These are phyloP conservation scores for Carabus problematicus DNA, from an alignment of 2,888 invertebrate genomes.

Conservation along the genomic window DNA sequence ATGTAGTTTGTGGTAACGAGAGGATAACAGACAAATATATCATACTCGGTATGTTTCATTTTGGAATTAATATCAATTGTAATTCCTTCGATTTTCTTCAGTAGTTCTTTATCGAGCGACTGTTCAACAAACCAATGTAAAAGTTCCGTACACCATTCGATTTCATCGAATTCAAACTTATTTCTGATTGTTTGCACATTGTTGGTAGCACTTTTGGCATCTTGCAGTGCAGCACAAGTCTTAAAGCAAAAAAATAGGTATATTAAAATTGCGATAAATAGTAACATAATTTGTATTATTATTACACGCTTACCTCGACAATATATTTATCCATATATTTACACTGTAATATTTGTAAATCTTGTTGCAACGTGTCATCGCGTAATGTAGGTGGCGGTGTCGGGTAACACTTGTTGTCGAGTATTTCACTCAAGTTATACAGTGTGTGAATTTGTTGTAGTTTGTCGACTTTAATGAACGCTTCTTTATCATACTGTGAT, in stretches of 20 bases:
- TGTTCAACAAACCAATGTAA: conserved; percentile 53
- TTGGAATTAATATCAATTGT: conserved; percentile 31
- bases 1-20: neutral
- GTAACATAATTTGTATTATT: neutral
- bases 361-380: conserved; percentile 60
- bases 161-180: conserved; percentile 49
- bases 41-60: conserved; percentile 48
- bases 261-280: neutral
- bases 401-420: conserved; percentile 54
- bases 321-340: conserved; percentile 64
- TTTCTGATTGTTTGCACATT: conserved; percentile 47
- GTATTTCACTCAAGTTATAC: conserved; percentile 68
- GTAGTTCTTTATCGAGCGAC: conserved; percentile 51
- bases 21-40: neutral
- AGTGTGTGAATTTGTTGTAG: conserved; percentile 72
- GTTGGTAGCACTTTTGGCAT: conserved; percentile 45
- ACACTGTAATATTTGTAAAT: conserved; percentile 64
- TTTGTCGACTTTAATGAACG: conserved; percentile 66
- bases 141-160: conserved; percentile 59
- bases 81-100: conserved; percentile 48
- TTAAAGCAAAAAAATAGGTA: conserved; percentile 29
- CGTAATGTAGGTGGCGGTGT: conserved; percentile 61
- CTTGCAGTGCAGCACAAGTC: conserved; percentile 45
- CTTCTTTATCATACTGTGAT: conserved; percentile 56
- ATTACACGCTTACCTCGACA: conserved; percentile 48